Base-by-base conservation (phyloP, 1,140 invertebrate genomes). In the Plectrocnemia conspersa region DNA sequence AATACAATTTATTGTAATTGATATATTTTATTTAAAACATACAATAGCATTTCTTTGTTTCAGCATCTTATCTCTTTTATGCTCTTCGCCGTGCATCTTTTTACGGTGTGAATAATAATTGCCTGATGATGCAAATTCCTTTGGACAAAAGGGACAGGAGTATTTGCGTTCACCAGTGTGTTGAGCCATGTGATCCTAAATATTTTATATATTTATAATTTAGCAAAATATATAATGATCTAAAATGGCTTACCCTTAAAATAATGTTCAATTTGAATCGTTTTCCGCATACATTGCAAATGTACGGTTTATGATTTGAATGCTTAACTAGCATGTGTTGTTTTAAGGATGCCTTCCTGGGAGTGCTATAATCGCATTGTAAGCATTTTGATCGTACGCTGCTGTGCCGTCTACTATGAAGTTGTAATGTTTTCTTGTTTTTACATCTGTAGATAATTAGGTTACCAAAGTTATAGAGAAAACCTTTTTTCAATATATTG, bases 61-160 rank as follows among this genome's bases (percentile, higher is more conserved):
- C n/a, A n/a, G n/a, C n/a, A n/a, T n/a, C n/a, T n/a, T n/a, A n/a
- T n/a, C n/a, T n/a, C n/a, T 50, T 44, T 59, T 54, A 16, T 54
- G 47, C 33, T 59, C 46, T 11, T 59, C 46, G 5, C 21, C 19
- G 32, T 59, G 58, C 48, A 55, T 59, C 52, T 48, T 44, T 52
- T 52, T 59, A 4, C 41, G 52, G 21, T 59, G 58, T 15, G 46
- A 38, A 48, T 52, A 46, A 24, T 47, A 55, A 42, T 59, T 59
- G n/a, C 58, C 42, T 9, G 58, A 52, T 25, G 52, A 45, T 3
- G 48, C 42, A 52, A 59, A 59, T 4, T 46, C 52, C 25, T 54
- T 55, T 6, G 52, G 33, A 22, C 58, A 59, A 35, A 50, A 59
- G 22, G 40, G 11, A 23, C 58, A 59, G 10, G 24, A 18, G 36